A percentile compares a stretch with the other conserved stretches of the same genome.
These are phyloP conservation scores for Grallaria varia DNA, from an alignment of 2,113 vertebrate species.

Conservation along the genomic window DNA sequence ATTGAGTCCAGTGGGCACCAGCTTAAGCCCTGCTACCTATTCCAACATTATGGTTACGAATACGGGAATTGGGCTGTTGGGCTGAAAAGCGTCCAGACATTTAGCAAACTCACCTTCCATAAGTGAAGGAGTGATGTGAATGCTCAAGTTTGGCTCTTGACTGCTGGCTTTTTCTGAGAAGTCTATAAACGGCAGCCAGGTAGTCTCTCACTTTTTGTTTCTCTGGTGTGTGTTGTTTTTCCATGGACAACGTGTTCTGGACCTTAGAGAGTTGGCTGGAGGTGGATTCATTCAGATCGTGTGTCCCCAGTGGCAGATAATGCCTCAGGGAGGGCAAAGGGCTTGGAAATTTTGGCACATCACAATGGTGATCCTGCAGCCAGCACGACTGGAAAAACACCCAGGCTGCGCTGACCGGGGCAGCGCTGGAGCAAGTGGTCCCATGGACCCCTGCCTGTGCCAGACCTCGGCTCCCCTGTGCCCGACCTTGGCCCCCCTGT, in stretches of 20 bases:
- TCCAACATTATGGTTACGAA: conserved; percentile 17
- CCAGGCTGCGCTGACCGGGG: neutral
- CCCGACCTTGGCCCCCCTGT: rapidly evolving
- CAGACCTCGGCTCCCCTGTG: neutral
- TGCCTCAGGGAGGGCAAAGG: conserved; percentile 31
- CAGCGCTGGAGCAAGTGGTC: rapidly evolving
- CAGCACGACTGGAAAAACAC: neutral
- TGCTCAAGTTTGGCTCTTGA: conserved; percentile 35
- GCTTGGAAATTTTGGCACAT: conserved; percentile 38
- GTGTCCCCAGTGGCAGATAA: conserved; percentile 50
- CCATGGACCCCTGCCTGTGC: neutral
- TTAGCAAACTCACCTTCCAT: conserved; percentile 26
- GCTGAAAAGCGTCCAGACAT: conserved; percentile 2
- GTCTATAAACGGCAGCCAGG: conserved; percentile 64
- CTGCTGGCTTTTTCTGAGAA: conserved; percentile 50
- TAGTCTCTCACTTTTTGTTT: conserved; percentile 56
- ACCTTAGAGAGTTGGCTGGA: neutral
- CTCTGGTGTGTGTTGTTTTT: conserved; percentile 52
- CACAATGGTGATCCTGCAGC: neutral
- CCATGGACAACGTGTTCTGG: conserved; percentile 59
- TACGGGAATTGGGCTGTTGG: neutral
- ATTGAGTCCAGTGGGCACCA: neutral
- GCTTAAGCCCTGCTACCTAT: neutral
- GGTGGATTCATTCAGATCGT: neutral
- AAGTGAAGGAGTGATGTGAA: conserved; percentile 25